Percentiles rank a stretch among this genome's conserved stretches.
These are phyloP conservation scores for Craniophora ligustri DNA, from an alignment of 2,888 invertebrate genomes.

Conservation along the genomic window DNA sequence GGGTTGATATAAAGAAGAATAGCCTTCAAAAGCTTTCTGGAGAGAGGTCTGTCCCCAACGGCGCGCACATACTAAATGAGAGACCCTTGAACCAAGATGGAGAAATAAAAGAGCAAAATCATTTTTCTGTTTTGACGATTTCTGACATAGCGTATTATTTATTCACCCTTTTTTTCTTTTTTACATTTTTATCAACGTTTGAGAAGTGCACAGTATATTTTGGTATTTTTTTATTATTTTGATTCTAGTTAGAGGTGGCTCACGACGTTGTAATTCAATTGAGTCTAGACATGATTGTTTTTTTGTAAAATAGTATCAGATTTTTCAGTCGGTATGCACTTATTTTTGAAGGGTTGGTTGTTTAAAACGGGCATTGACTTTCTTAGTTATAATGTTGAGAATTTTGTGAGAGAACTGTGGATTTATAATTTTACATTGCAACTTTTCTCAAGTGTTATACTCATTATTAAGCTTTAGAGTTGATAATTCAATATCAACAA, in stretches of 20 bases:
- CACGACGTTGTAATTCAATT: slow-evolving; percentile 17
- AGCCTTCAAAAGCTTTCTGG: slow-evolving; percentile 2
- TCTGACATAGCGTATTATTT: slow-evolving; percentile 11
- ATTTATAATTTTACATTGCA: slow-evolving; percentile 2
- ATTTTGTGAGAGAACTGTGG: no score
- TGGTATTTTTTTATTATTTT: slow-evolving; percentile 6
- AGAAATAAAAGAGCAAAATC: slow-evolving; percentile 31
- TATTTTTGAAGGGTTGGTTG: not conserved
- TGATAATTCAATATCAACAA: slow-evolving; percentile 69
- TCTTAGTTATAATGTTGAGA: no score
- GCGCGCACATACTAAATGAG: slow-evolving; percentile 15
- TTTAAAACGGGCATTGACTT: not conserved
- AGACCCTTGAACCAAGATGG: slow-evolving; percentile 15
- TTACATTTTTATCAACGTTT: not conserved
- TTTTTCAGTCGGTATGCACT: slow-evolving; percentile 2
- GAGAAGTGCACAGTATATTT: not conserved
- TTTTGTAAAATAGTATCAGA: not conserved
- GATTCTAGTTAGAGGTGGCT: not conserved
- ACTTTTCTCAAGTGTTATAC: slow-evolving; percentile 17
- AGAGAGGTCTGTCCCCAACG: slow-evolving; percentile 23
- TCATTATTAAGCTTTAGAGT: slow-evolving; percentile 57
- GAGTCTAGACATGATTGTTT: slow-evolving; percentile 20
- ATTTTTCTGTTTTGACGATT: slow-evolving; percentile 21
- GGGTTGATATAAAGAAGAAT: slow-evolving; percentile 11
- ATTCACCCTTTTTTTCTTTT: not conserved